These are phyloP conservation scores for Malthinus seriepunctatus DNA, from an alignment of 2,888 invertebrate genomes.

Conservation along the genomic window DNA sequence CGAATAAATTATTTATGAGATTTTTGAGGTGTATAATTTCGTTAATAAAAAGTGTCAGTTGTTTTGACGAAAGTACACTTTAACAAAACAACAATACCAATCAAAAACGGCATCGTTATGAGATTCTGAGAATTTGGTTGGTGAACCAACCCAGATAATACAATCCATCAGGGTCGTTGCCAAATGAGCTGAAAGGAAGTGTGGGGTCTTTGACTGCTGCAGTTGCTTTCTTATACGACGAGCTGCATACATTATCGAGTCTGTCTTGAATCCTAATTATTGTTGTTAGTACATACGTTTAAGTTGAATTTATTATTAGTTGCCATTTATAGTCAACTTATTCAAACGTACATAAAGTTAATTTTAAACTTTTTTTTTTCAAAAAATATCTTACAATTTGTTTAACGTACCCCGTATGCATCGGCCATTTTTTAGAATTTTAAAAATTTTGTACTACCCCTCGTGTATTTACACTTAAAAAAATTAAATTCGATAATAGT, in stretches of 20 bases:
- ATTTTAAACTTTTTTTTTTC: too few relatives aligned
- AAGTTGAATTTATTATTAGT: slow-evolving; percentile 30
- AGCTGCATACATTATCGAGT: slow-evolving; percentile 35
- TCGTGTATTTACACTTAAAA: too few relatives aligned
- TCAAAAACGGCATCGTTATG: slow-evolving; percentile 12
- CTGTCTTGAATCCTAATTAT: slow-evolving; percentile 35
- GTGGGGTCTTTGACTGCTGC: slow-evolving; percentile 36
- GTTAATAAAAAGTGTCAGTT: slow-evolving; percentile 9
- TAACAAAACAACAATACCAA: slow-evolving; percentile 14
- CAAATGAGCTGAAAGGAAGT: slow-evolving; percentile 35
- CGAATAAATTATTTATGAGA: neutral
- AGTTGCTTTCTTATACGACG: slow-evolving; percentile 27
- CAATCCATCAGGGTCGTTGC: slow-evolving; percentile 29
- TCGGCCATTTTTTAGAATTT: too few relatives aligned
- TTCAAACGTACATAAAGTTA: slow-evolving; percentile 3
- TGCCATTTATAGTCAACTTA: slow-evolving; percentile 26
- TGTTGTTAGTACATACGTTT: slow-evolving; percentile 21
- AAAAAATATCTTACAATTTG: too few relatives aligned
- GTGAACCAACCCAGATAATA: slow-evolving; percentile 11
- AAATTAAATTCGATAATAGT: too few relatives aligned
- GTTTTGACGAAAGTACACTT: slow-evolving; percentile 13
- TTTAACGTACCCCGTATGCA: too few relatives aligned
- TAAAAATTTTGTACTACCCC: too few relatives aligned
- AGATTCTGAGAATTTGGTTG: slow-evolving; percentile 15
- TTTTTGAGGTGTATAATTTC: neutral